These are phyloP conservation scores for Astropecten irregularis DNA, from an alignment of 53 echinoderm and acorn worm genomes.

Conservation along the genomic window DNA sequence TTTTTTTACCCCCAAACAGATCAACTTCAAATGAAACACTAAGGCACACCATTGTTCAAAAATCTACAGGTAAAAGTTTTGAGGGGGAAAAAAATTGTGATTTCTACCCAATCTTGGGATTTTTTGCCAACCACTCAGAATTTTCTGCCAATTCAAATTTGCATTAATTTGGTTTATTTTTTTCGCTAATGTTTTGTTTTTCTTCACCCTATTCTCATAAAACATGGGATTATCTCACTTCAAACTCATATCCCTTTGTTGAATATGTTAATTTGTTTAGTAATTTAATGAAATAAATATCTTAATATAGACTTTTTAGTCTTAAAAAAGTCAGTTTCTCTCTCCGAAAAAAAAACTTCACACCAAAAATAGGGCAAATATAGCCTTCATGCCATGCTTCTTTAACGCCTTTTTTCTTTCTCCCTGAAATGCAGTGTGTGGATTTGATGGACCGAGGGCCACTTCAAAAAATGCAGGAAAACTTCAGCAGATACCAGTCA, in stretches of 20 bases:
- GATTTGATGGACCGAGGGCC: background rate
- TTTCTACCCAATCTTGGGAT: background rate
- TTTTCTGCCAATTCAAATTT: too few species aligned
- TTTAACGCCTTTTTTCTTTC: too few species aligned
- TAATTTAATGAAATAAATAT: too few species aligned
- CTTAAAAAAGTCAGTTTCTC: background rate
- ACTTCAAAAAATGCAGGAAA: conserved; percentile 50
- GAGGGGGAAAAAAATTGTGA: background rate
- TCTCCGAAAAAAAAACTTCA: too few species aligned
- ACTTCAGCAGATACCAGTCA: conserved; percentile 53
- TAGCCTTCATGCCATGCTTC: background rate
- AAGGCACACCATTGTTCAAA: conserved; percentile 1
- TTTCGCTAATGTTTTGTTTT: background rate
- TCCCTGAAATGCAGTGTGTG: background rate
- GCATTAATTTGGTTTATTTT: background rate
- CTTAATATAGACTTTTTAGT: too few species aligned
- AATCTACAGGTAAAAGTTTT: too few species aligned
- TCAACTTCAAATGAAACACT: background rate
- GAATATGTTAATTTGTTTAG: too few species aligned
- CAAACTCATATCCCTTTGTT: too few species aligned
- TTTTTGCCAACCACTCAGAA: background rate
- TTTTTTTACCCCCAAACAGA: background rate
- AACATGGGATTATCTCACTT: too few species aligned
- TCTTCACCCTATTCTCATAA: background rate
- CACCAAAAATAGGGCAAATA: too few species aligned